Evolutionary conservation across 2,888 invertebrate species (phyloP), one percentile per base, ranked within the genome.

Genomic region (Drosophila anceps): DNA sequence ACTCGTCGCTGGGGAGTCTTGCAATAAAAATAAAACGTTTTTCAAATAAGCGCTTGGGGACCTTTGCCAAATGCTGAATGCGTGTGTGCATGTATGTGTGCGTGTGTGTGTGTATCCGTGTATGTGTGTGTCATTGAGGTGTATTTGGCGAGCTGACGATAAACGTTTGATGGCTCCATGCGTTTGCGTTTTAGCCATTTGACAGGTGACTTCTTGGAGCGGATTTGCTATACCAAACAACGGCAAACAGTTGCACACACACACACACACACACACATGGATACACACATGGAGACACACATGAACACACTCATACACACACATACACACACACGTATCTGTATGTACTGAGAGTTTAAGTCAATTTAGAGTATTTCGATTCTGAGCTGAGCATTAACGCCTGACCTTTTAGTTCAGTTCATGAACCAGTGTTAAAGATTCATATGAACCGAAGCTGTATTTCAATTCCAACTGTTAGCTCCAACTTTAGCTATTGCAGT

Each of bases 21-120:
- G 77, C 90, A 90, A 86, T 86, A 86, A 86, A 90, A 90, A 90
- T 86, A 90, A 86, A 90, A 88, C 86, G 90, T 76, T 90, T 86
- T 88, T 75, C 88, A 88, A 90, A 85, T 82, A 86, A 90, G 88
- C 84, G 73, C 82, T 73, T 58, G 43, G 85, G 88, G 88, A 89
- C 71, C 76, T 73, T 39, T 39, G 54, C 39, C 39, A 27, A 37
- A 37, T 37, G 35, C 33, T 18, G 39, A n/a, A 39, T 57, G 55
- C 18, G 27, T 33, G 13, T 43, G 20, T 54, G 24, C 39, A 27
- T 37, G 20, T 53, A 48, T 37, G 27, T 37, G 20, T 35, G 24
- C 10, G 24, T 39, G 44, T 9, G 27, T 35, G 10, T 24, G 46
- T 31, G 18, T 55, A 27, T 65, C 18, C 39, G 24, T 48, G 15